Percentiles rank a stretch among this genome's conserved stretches.
phyloP scores from a whole-genome alignment of 1,140 invertebrate genomes.

The Ceratoteleas bidentatus region DNA sequence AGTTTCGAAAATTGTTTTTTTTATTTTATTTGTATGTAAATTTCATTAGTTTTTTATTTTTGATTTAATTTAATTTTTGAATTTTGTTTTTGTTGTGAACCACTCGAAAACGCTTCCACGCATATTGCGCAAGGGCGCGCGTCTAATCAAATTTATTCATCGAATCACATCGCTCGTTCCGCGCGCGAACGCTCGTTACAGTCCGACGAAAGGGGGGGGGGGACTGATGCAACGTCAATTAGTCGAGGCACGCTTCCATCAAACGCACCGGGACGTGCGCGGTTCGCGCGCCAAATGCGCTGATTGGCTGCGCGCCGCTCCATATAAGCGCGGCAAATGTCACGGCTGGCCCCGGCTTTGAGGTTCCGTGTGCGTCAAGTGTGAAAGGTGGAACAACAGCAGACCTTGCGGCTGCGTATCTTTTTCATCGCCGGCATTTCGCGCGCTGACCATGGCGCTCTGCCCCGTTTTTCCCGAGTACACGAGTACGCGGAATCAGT shows the following conservation, averaged over 20 bases:
- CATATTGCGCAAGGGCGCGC: constrained; percentile 29
- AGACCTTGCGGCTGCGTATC: constrained; percentile 69
- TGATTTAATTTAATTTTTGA: too few species aligned
- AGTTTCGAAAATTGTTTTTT: too few species aligned
- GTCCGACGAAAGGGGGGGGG: constrained; percentile 25
- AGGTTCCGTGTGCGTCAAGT: constrained; percentile 57
- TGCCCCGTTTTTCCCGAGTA: too few species aligned
- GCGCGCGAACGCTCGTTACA: constrained; percentile 30
- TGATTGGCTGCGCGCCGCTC: constrained; percentile 58
- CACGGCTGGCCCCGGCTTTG: constrained; percentile 55
- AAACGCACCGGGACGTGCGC: constrained; percentile 36
- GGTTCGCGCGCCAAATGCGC: constrained; percentile 17
- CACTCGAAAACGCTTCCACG: constrained; percentile 11
- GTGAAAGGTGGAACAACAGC: constrained; percentile 69
- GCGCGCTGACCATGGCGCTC: constrained; percentile 18
- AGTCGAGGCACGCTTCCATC: constrained; percentile 62
- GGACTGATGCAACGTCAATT: constrained; percentile 64
- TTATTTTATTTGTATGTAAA: too few species aligned
- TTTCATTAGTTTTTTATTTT: too few species aligned
- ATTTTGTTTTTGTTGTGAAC: too few species aligned
- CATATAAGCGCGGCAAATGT: constrained; percentile 65
- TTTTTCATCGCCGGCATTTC: constrained; percentile 48
- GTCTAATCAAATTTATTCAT: constrained; percentile 42
- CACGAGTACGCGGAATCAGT: too few species aligned
- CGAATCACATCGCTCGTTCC: constrained; percentile 10